Evolutionary conservation across 2,113 vertebrate species (phyloP).

Genomic region (Archocentrus centrarchus): DNA sequence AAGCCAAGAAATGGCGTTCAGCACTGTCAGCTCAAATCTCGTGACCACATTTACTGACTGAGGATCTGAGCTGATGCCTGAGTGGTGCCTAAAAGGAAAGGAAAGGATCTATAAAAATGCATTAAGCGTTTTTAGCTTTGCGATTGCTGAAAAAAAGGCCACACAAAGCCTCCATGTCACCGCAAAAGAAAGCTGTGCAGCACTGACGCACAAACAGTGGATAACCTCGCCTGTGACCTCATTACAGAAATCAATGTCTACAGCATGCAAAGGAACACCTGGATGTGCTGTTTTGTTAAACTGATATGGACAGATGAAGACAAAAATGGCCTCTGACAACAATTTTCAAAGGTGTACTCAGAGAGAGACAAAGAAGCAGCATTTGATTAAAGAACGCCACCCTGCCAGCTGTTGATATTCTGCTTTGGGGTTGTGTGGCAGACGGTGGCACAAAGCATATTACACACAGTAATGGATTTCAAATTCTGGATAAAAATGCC

Average conservation of each 20-base stretch:
- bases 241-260: neutral
- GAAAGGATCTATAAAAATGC: no score
- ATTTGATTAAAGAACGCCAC: neutral
- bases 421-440: neutral
- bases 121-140: no score
- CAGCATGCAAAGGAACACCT: neutral
- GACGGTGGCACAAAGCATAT: neutral
- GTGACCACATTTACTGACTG: no score
- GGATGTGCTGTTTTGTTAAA: constrained; percentile 2
- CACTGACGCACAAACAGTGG: neutral
- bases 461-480: neutral
- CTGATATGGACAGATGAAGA: neutral
- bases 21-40: no score
- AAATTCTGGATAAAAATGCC: neutral
- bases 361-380: neutral
- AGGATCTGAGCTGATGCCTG: no score
- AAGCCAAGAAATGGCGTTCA: no score
- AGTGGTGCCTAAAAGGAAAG: no score
- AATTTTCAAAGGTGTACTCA: neutral
- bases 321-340: neutral
- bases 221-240: neutral
- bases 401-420: constrained; percentile 3
- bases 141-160: no score
- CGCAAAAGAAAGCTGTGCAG: neutral
- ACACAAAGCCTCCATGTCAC: no score